phyloP scores from a whole-genome alignment of 2,113 vertebrate species.

The Galeopterus variegatus region DNA sequence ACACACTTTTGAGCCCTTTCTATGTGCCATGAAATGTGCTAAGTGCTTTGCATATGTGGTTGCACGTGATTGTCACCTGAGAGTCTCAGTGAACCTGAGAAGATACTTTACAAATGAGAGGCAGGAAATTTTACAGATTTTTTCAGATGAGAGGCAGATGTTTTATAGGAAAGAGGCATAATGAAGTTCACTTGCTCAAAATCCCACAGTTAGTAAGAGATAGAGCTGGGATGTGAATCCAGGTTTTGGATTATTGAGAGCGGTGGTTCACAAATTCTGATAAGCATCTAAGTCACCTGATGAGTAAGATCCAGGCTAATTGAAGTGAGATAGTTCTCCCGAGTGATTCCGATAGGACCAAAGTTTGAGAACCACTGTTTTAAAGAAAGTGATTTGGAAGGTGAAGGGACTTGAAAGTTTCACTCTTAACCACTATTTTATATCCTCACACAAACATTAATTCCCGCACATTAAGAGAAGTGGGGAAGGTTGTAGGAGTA shows the following conservation, averaged over 20 bases:
- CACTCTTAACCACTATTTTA: not conserved
- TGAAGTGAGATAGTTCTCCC: not conserved
- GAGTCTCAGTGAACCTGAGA: not conserved
- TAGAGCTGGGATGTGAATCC: not conserved
- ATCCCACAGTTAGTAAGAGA: not conserved
- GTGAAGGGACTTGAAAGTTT: not conserved
- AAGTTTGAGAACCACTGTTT: not conserved
- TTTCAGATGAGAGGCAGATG: not conserved
- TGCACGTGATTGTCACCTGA: not conserved
- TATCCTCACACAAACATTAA: too few species aligned
- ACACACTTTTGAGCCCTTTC: not conserved
- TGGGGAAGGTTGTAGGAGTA: not conserved
- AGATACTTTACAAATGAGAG: not conserved
- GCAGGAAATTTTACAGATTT: not conserved
- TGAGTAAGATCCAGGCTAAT: not conserved
- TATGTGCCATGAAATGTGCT: not conserved
- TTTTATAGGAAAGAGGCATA: not conserved
- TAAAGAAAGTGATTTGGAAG: not conserved
- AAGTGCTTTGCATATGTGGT: not conserved
- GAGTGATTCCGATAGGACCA: not conserved
- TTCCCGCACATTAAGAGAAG: not conserved
- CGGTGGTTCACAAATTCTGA: conserved; percentile 1
- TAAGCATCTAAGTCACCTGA: not conserved
- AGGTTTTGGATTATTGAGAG: not conserved
- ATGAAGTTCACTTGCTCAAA: not conserved